A percentile compares a stretch with the other conserved stretches of the same genome.
phyloP scores from a whole-genome alignment of 2,113 vertebrate species.

The Azemiops feae region DNA sequence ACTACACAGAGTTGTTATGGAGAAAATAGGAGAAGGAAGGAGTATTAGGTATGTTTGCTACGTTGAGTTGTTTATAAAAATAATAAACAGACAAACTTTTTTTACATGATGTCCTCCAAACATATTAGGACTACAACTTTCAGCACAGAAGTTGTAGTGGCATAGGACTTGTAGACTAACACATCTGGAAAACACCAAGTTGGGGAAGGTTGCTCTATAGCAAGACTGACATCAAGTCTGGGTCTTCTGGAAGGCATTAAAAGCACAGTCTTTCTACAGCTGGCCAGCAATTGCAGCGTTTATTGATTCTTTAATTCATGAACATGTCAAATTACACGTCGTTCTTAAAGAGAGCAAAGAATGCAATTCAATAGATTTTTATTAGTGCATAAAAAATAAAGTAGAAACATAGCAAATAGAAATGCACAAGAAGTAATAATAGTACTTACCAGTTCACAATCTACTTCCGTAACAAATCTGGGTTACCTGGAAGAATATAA shows the following conservation, averaged over 20 bases:
- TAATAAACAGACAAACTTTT: not conserved
- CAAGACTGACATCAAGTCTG: not conserved
- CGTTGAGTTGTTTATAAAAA: not conserved
- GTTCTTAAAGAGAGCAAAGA: not conserved
- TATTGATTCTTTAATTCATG: not conserved
- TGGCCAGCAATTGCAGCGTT: not conserved
- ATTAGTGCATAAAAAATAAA: not conserved
- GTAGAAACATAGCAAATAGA: not conserved
- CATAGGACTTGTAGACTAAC: not conserved
- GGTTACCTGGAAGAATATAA: not conserved
- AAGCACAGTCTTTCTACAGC: not conserved
- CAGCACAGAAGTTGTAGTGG: not conserved
- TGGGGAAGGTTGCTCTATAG: not conserved
- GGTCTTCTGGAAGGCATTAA: not conserved
- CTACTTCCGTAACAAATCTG: not conserved
- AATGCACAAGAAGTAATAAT: not conserved
- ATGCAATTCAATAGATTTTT: not conserved
- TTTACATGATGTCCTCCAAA: not conserved
- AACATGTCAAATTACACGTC: not conserved
- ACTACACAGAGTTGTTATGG: not conserved
- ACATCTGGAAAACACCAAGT: not conserved
- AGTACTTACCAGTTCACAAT: not conserved
- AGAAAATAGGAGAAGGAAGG: not conserved
- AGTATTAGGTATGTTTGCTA: not conserved
- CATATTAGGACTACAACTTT: not conserved